Base-by-base conservation (phyloP, 2,113 vertebrate genomes). In the Tringa solitaria region DNA sequence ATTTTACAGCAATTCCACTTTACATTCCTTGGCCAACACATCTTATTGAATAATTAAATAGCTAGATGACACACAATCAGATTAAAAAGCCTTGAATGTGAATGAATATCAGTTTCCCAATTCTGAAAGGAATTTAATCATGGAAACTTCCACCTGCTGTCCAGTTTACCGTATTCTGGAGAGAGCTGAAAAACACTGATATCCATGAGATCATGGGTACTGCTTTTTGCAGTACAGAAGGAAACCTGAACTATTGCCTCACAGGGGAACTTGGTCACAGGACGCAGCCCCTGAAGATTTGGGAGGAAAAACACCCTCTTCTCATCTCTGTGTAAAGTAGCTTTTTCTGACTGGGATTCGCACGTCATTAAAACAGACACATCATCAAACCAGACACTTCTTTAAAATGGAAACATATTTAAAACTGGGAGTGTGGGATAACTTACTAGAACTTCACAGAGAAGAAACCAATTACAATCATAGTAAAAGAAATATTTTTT, bases 31-130 rank as follows among this genome's bases (percentile, higher is more conserved):
- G 77, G 89, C 35, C 43, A 54, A 39, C 60, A 39, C 32, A 91
- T 45, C 39, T 92, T 41, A 70, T 69, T 96, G 93, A 95, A 84
- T 96, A 96, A 57, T 90, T 95, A 91, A 96, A 84, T 20, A 81
- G 60, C 69, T 60, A 82, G 41, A 65, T 48, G 85, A 93, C 41
- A 84, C 65, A 68, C 39, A 92, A 76, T 61, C 75, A 82, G 72
- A 91, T 63, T 95, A 41, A 79, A 65, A 75, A 91, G 19, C 57
- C 79, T 95, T 70, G 72, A 84, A 65, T 75, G 32, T 86, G 67
- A 87, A 94, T 63, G 67, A 89, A 33, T 85, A 95, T 84, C 86
- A 69, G 63, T 65, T 89, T 94, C 76, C 33, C 86, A 84, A 3
- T 88, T 94, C 91, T 87, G 89, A 87, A 94, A 87, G 77, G 67